Evolutionary conservation across 2,888 invertebrate species (phyloP).

Genomic region (Melanostoma scalare): DNA sequence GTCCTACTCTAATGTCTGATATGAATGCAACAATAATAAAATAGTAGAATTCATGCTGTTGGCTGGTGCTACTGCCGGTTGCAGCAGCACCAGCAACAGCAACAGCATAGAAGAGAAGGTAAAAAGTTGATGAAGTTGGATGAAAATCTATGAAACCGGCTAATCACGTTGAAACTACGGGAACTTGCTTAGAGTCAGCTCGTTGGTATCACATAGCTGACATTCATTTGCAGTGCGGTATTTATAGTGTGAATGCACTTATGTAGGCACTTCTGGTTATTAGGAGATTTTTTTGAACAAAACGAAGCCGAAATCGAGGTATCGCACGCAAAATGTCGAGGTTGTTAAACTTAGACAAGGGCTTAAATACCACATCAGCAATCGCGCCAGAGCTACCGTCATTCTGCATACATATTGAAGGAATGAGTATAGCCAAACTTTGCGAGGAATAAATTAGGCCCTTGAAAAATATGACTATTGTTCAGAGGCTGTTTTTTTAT

Average conservation of each 20-base stretch:
- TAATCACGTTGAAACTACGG: constrained; percentile 52
- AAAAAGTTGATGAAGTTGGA: constrained; percentile 47
- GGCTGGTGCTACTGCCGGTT: constrained; percentile 18
- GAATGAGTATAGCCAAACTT: no score
- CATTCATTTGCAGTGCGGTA: constrained; percentile 55
- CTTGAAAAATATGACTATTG: no score
- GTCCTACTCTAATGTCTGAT: constrained; percentile 39
- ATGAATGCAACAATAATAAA: constrained; percentile 68
- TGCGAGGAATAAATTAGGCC: no score
- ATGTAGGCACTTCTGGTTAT: no score
- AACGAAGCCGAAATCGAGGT: no score
- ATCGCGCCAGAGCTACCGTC: no score
- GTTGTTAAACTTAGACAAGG: no score
- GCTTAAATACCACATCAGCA: no score
- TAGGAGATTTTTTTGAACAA: no score
- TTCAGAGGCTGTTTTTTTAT: no score
- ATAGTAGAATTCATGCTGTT: constrained; percentile 58
- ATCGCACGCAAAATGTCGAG: no score
- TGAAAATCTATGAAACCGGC: constrained; percentile 64
- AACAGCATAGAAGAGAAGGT: constrained; percentile 29
- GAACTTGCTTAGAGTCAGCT: constrained; percentile 45
- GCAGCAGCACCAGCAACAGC: constrained; percentile 11
- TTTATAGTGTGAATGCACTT: constrained; percentile 17
- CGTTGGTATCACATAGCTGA: constrained; percentile 39
- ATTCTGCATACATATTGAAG: no score